phyloP scores from a whole-genome alignment of 2,113 vertebrate species.

The Hippopotamus amphibius region DNA sequence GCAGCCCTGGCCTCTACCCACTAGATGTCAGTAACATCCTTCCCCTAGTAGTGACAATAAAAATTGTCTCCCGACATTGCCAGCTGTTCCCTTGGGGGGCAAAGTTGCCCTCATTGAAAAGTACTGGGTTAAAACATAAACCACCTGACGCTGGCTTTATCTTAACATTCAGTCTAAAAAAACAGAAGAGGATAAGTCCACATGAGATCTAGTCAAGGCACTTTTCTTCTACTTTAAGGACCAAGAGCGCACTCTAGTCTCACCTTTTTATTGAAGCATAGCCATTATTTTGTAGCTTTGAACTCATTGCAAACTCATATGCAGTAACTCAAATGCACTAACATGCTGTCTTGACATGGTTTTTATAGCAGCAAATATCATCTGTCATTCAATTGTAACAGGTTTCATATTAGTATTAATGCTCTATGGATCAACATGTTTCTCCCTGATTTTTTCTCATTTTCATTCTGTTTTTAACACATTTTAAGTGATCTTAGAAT shows the following conservation, averaged over 20 bases:
- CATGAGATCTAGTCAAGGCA: not conserved
- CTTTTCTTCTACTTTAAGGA: slow-evolving; percentile 2
- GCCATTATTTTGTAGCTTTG: not conserved
- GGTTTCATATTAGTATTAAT: slow-evolving; percentile 39
- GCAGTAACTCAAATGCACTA: not conserved
- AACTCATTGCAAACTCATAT: not conserved
- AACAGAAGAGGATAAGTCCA: not conserved
- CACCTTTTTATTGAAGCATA: not conserved
- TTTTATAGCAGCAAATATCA: slow-evolving; percentile 30
- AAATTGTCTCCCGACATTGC: not conserved
- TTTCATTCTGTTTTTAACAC: slow-evolving; percentile 35
- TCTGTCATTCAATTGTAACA: not conserved
- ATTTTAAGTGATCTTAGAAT: slow-evolving; percentile 44
- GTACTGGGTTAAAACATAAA: not conserved
- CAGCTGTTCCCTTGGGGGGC: not conserved
- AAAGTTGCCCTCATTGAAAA: not conserved
- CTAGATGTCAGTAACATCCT: not conserved
- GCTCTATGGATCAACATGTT: not conserved
- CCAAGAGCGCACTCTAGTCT: not conserved
- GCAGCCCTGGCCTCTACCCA: not conserved
- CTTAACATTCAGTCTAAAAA: not conserved
- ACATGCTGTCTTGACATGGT: slow-evolving; percentile 17
- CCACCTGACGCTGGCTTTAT: not conserved
- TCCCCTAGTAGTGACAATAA: not conserved
- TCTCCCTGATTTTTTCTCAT: not conserved